Evolutionary conservation across 2,113 vertebrate genomes (phyloP), one percentile per base, ranked within the genome.

Genomic region (Lagopus muta): DNA sequence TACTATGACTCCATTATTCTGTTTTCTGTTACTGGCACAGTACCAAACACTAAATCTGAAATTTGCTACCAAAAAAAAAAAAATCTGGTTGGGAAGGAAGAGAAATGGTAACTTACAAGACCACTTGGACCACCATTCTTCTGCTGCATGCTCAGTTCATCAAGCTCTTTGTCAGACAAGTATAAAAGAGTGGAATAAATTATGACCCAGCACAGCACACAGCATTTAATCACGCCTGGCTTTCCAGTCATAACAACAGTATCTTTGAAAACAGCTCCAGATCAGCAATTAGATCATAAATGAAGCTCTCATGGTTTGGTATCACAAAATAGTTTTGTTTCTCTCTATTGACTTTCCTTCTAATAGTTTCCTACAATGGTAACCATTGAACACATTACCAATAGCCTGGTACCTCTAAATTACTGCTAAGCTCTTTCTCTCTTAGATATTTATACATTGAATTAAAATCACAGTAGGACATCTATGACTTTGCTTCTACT

Each of bases 401-500:
- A 48, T 82, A 88, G 55, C 71, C 75, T 86, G 11, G 32, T 91
- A 74, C 43, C 64, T 86, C 72, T 88, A 93, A 89, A 94, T 94
- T 94, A 86, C 57, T 30, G 81, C 65, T 64, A 65, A 73, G 12
- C 45, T 72, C 10, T 61, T 47, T 67, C 79, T 47, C 24, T 62
- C 50, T 79, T 86, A 85, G 50, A 94, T 93, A 94, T 95, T 95
- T 95, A 95, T 80, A 82, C 16, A 42, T 10, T 57, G 84, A 96
- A 97, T 96, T 96, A 96, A 96, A 94, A 93, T 93, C 86, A 89
- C 88, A 94, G 91, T 93, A 88, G 93, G 88, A 72, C 19, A 80
- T 61, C 50, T 91, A 62, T 82, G 40, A 79, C 58, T 91, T 93
- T 89, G 30, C 24, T 92, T 92, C 55, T 57, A 24, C 47, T 93